A percentile compares a stretch with the other conserved stretches of the same genome.
These are phyloP conservation scores for Phyllostomus discolor DNA, from an alignment of 2,113 vertebrate genomes.

Conservation along the genomic window DNA sequence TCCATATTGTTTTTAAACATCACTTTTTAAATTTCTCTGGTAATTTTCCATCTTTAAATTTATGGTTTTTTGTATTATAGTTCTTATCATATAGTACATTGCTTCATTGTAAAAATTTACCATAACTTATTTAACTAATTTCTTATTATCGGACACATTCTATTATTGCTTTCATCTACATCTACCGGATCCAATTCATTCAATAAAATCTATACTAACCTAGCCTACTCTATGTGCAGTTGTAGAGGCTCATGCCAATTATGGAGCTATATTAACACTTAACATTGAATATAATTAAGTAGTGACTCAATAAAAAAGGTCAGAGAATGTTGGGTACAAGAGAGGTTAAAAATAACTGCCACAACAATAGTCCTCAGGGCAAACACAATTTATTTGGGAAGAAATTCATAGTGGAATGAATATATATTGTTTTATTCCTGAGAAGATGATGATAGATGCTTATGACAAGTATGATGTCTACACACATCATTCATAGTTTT, in stretches of 20 bases:
- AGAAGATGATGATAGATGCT: conserved; percentile 61
- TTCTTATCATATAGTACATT: background rate
- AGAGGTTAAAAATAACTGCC: conserved; percentile 9
- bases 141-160: background rate
- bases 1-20: background rate
- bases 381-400: conserved; percentile 55
- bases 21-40: background rate
- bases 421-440: background rate
- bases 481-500: conserved; percentile 58
- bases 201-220: background rate
- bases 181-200: background rate
- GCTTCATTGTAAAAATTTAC: background rate
- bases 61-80: background rate
- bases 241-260: background rate
- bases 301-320: background rate
- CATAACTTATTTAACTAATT: background rate
- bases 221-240: background rate
- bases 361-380: background rate
- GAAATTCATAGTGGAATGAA: conserved; percentile 59
- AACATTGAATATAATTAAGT: background rate
- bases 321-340: background rate
- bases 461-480: conserved; percentile 49
- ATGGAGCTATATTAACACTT: background rate
- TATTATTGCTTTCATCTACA: background rate
- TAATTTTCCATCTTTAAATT: background rate